Evolutionary conservation across 2,888 invertebrate species (phyloP).

Genomic region (Leptinotarsa rubiginosa): DNA sequence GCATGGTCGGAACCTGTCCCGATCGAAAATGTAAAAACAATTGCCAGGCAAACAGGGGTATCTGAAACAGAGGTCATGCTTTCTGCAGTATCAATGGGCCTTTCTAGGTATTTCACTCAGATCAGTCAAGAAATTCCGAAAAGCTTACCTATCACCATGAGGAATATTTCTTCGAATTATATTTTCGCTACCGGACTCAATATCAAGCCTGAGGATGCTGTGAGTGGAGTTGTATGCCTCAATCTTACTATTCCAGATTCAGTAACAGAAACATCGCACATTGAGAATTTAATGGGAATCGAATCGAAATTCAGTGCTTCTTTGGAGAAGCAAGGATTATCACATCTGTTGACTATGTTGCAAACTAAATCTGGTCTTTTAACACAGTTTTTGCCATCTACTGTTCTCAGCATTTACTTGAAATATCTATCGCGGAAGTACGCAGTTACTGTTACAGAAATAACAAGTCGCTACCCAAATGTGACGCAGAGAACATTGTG

Average conservation of each 20-base stretch:
- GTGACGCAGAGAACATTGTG: constrained; percentile 71
- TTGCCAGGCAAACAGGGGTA: constrained; percentile 72
- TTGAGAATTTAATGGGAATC: constrained; percentile 63
- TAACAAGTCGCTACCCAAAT: constrained; percentile 64
- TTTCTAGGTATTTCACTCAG: constrained; percentile 71
- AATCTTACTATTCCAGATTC: constrained; percentile 71
- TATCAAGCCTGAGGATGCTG: constrained; percentile 63
- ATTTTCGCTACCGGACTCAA: constrained; percentile 69
- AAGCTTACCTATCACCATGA: constrained; percentile 73
- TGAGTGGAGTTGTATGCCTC: constrained; percentile 75
- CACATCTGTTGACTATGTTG: constrained; percentile 69
- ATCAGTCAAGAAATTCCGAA: constrained; percentile 67
- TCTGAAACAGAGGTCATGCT: constrained; percentile 75
- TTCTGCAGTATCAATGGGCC: constrained; percentile 73
- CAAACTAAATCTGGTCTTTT: constrained; percentile 72
- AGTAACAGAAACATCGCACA: constrained; percentile 54
- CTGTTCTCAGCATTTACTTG: constrained; percentile 69
- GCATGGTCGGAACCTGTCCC: constrained; percentile 78
- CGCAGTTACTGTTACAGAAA: constrained; percentile 75
- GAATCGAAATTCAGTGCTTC: constrained; percentile 65
- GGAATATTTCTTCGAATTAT: constrained; percentile 69
- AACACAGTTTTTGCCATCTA: constrained; percentile 74
- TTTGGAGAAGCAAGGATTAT: constrained; percentile 68
- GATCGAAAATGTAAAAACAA: constrained; percentile 70
- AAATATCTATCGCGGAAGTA: constrained; percentile 77